Evolutionary conservation across 2,888 invertebrate species (phyloP), one percentile per base, ranked within the genome.

Genomic region (Malthinus flaveolus): DNA sequence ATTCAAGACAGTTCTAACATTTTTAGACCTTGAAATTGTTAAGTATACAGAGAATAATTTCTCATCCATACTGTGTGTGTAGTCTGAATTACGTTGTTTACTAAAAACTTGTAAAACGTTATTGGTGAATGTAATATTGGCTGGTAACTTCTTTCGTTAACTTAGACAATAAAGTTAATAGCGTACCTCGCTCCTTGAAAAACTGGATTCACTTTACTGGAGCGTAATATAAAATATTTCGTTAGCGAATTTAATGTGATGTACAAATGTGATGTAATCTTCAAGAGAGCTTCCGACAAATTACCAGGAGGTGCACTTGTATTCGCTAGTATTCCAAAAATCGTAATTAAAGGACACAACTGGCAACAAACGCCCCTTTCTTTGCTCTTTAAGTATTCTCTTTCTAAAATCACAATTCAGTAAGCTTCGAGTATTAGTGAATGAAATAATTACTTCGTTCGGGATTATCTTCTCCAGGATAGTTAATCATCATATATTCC

Each of bases 351-450:
- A 32, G 83, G 80, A 35, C 83, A 82, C 37, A 86, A 68, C 63
- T 86, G 85, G n/a, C 80, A 80, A 64, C 84, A 85, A 23, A 86
- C 74, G 9, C 81, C 83, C 39, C 82, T 78, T 70, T 86, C 85
- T 66, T 82, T 80, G 0, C 75, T 73, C 66, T 80, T 82, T 42
- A 85, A 69, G 61, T 78, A 74, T 46, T 82, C 81, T 46, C 77
- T 72, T 56, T 69, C 79, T 81, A 58, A 58, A 68, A 74, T 23
- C 23, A 23, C 23, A 23, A 23, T 23, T 23, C 23, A 5, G 2
- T 23, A 23, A 23, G 23, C 5, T 3, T 23, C 2, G 5, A 23
- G 2, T 23, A n/a, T n/a, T n/a, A n/a, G n/a, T n/a, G n/a, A n/a
- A n/a, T n/a, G 50, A 5, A 55, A 11, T 7, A 7, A 8, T 63